Conservation (phyloP, 1,140 invertebrate species). For the roundworm (Caenorhabditis elegans) region WBcel235 BX284606.5:4985001-4985500, state of each 20-base stretch:
- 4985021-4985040: conserved; percentile 62
- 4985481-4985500: conserved; percentile 63
- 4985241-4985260: background rate
- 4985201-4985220: conserved; percentile 23
- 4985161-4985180: conserved; percentile 36
- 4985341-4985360: conserved; percentile 32
- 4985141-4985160: conserved; percentile 39
- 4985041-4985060: no score
- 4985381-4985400: conserved; percentile 37
- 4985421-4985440: conserved; percentile 60
- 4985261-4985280: conserved; percentile 13
- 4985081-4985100: conserved; percentile 63
- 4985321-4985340: background rate
- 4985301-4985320: conserved; percentile 9
- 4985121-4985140: conserved; percentile 48
- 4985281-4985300: conserved; percentile 27
- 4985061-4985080: no score
- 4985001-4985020: conserved; percentile 65
- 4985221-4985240: background rate
- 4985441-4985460: conserved; percentile 58
- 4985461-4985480: conserved; percentile 64
- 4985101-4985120: conserved; percentile 62
- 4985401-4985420: background rate
- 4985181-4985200: conserved; percentile 31
- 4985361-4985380: background rate